Conservation (phyloP, 2,113 vertebrate species). For the Sander lucioperca region DNA sequence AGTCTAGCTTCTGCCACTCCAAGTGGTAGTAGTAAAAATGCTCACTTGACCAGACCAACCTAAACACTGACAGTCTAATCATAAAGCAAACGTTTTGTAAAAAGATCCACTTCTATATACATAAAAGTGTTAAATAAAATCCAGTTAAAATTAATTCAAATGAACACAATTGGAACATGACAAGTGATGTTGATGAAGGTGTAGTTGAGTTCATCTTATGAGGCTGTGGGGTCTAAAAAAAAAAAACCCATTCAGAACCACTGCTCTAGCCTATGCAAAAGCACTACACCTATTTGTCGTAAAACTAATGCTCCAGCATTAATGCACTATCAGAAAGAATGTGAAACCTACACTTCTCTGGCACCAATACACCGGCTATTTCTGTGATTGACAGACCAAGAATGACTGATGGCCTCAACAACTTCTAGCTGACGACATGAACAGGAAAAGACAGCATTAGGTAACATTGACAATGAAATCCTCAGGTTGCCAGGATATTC, state of each 20-base stretch:
- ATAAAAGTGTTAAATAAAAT: neutral
- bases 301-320: neutral
- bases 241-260: neutral
- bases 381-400: conserved; percentile 7
- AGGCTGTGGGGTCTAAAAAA: no score
- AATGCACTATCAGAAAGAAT: neutral
- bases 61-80: neutral
- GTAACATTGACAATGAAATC: conserved; percentile 22
- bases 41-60: neutral
- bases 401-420: conserved; percentile 34
- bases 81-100: no score
- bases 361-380: neutral
- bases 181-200: neutral
- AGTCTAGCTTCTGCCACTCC: neutral
- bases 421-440: conserved; percentile 3
- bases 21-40: neutral
- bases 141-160: neutral
- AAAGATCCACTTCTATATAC: no score
- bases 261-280: neutral
- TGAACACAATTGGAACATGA: neutral
- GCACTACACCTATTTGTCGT: neutral
- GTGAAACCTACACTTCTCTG: neutral
- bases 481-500: conserved; percentile 1
- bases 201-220: neutral
- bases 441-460: conserved; percentile 8